Evolutionary conservation across 2,797 vertebrate species (phyloP).

Genomic region (Florisuga fusca): DNA sequence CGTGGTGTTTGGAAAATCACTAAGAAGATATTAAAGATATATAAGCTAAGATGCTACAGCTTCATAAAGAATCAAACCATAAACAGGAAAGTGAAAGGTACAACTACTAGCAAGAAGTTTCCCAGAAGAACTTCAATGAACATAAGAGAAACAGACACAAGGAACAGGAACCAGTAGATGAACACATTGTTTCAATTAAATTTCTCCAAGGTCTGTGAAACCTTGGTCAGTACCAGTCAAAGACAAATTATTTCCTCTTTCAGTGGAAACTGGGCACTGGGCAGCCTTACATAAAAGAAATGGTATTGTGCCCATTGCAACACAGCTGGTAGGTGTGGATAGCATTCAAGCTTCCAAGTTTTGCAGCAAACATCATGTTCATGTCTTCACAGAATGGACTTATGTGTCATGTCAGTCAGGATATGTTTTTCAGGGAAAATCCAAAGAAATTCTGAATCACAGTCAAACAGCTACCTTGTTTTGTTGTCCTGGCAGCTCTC

Average conservation of each 20-base stretch:
- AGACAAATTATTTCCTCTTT: conserved; percentile 32
- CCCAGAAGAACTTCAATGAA: neutral
- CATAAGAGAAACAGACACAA: neutral
- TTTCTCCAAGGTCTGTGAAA: conserved; percentile 48
- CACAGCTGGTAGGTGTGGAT: conserved; percentile 69
- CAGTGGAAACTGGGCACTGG: conserved; percentile 13
- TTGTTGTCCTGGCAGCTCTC: conserved; percentile 33
- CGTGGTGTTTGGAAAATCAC: neutral
- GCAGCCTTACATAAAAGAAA: conserved; percentile 44
- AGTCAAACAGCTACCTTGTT: conserved; percentile 16
- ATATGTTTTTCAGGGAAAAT: neutral
- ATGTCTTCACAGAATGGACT: conserved; percentile 12
- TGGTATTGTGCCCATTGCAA: conserved; percentile 28
- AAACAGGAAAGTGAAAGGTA: neutral
- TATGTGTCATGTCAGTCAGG: neutral
- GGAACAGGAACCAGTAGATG: conserved; percentile 16
- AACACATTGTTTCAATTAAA: conserved; percentile 16
- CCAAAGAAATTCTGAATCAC: neutral
- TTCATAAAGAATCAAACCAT: neutral
- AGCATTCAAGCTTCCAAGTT: conserved; percentile 48
- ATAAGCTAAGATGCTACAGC: neutral
- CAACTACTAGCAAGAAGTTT: neutral
- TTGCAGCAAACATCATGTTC: conserved; percentile 8
- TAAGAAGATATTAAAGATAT: neutral
- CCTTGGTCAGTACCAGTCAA: conserved; percentile 22